Base-by-base conservation (phyloP, 2,888 invertebrate species). In the Meliscaeva auricollis region DNA sequence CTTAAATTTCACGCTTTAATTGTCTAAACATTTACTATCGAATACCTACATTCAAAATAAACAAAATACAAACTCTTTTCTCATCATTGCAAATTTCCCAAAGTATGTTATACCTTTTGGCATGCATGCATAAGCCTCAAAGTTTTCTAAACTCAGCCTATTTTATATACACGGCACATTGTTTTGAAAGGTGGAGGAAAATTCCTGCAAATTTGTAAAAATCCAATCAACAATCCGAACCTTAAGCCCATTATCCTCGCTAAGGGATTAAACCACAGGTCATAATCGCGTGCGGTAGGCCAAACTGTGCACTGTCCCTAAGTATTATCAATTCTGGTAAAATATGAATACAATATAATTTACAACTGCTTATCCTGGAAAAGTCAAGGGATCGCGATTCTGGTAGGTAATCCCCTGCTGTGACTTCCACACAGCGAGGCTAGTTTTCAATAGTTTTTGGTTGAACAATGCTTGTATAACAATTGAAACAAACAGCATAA, bases 351-450 rank as follows among this genome's bases (percentile, higher is more conserved):
- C 46, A 46, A 44, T 22, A 83, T 81, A 87, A 85, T 90, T 90
- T 90, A 89, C 88, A 88, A 89, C 89, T 88, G 89, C 88, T 90
- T 91, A 90, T 88, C 88, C 89, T 88, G 88, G 90, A 90, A 91
- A 91, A 90, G 89, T 91, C 90, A 91, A 90, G 88, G 89, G 89
- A 89, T 90, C 88, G 80, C 80, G 80, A 76, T 70, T 81, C 54
- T 70, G 60, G 54, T 69, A 72, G 60, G 54, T 69, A 72, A 83
- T 72, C 48, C 58, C 74, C 74, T 60, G 60, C 58, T 83, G 74
- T 69, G 72, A 56, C 68, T 73, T 58, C 54, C 38, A 4, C 26
- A 26, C 52, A 52, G 79, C 15, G 66, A 60, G 70, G 66, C 75
- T 75, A 75, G 75, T 15, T 60, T 60, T 84, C 38, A n/a, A n/a